Base-by-base conservation (phyloP, 2,888 invertebrate species). In the Caenorhabditis macrosperma region DNA sequence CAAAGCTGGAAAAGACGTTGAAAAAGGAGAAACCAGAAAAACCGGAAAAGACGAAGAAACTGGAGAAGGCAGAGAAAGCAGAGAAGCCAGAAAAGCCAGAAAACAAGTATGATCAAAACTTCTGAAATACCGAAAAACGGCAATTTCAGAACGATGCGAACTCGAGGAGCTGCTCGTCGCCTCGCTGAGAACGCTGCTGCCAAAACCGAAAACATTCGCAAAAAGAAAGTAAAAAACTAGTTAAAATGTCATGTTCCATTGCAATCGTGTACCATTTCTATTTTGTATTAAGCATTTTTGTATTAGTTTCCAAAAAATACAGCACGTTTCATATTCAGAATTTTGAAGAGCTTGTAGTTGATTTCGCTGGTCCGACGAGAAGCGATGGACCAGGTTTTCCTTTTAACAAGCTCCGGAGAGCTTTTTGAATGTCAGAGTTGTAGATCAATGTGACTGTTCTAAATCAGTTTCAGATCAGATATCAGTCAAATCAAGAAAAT, bases 161-260 rank as follows among this genome's bases (percentile, higher is more conserved):
- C 69, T 33, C 60, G 61, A n/a, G 52, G 55, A 6, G 59, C 71
- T 28, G 63, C 71, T 20, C 54, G 55, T 55, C 71, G 71, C 26
- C 61, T 61, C 3, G 61, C 60, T 9, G 26, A 33, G 24, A 54
- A n/a, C 41, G 57, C 68, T 6, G 59, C 48, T 26, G 50, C 46
- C 7, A 60, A 60, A n/a, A 59, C 60, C n/a, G 59, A 50, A 1
- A 38, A 35, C 10, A 30, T 59, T 41, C 60, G 54, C 1, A 52
- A 54, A n/a, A 71, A 61, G 44, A 60, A 54, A 17, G 38, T 33
- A 30, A 38, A 52, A 15, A 33, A 15, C 17, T 24, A 22, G 12
- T n/a, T 9, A 38, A 4, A 12, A 20, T 15, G 41, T 54, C 61
- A 22, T 71, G 71, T 71, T 61, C 12, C 54, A 71, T 71, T 46